These are phyloP conservation scores for Sylvia atricapilla DNA, from an alignment of 2,113 vertebrate genomes.

Conservation along the genomic window DNA sequence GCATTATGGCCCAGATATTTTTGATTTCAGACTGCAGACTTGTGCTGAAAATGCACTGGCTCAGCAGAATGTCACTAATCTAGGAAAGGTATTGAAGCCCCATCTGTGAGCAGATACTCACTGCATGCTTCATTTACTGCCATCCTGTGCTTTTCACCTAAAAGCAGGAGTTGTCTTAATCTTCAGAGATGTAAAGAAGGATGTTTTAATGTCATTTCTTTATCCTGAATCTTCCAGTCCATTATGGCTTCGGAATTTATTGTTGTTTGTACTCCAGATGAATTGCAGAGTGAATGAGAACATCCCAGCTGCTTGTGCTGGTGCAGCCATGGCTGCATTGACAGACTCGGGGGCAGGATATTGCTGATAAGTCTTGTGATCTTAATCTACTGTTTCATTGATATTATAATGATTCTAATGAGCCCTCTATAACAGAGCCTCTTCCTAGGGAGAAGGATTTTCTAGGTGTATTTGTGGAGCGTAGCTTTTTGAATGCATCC, in stretches of 20 bases:
- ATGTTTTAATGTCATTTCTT: background rate
- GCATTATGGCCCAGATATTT: background rate
- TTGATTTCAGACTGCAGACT: background rate
- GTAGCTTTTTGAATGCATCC: background rate
- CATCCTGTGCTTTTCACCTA: background rate
- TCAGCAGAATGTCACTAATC: background rate
- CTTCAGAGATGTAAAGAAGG: background rate
- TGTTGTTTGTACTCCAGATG: background rate
- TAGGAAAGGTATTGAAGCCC: background rate
- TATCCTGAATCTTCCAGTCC: background rate
- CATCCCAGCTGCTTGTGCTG: background rate
- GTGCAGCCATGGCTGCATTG: background rate
- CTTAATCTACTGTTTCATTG: background rate
- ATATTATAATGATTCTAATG: background rate
- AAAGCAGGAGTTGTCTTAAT: background rate
- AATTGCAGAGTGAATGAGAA: background rate
- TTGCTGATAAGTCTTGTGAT: background rate
- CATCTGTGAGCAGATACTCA: background rate
- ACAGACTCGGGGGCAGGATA: rapidly evolving
- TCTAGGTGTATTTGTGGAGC: background rate
- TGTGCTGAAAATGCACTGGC: background rate
- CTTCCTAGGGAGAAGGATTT: background rate
- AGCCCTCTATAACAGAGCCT: background rate
- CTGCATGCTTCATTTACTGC: background rate
- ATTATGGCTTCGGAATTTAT: background rate